Evolutionary conservation across 2,797 vertebrate species (phyloP), one percentile per base, ranked within the genome.

Genomic region (Darevskia mixta): DNA sequence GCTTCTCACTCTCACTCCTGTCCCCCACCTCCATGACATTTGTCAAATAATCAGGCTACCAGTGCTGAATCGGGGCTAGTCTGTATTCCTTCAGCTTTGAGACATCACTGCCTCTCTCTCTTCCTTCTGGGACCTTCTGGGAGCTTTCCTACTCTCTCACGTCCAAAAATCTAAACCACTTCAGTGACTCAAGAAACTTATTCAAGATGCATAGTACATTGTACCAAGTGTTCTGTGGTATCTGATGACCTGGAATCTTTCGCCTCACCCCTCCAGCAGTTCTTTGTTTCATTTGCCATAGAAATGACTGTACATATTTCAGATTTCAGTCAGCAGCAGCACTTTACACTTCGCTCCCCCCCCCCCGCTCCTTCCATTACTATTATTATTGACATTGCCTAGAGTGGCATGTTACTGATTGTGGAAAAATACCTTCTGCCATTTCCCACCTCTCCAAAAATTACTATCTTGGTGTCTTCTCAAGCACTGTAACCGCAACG

Each of bases 371-470:
- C 35, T 89, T 88, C 32, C 92, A 73, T 93, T 91, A 13, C n/a
- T 29, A 27, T 55, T 55, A 87, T 93, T 95, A 43, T 88, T 91
- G 64, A 75, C 84, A 92, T 95, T 86, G 58, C 82, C 79, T 91
- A 27, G 67, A 82, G 90, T n/a, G 87, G 27, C 18, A 3, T 82
- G 79, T 13, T 27, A 87, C 41, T 45, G 88, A 84, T 79, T 58
- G 61, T 29, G 32, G 3, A 66, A 88, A 86, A 94, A 55, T 55
- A 8, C 18, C 20, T 17, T 87, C 67, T 79, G 88, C 69, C 5
- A 38, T 20, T 80, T 35, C 32, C 55, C 38, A 55, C 6, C 64
- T 20, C 0, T 73, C 23, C 58, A 81, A 77, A 92, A 58, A 43
- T 75, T 27, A 87, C 25, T 2, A 79, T 49, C 58, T 85, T 80